Conservation (phyloP, 2,888 invertebrate species). For the Mimas tiliae region DNA sequence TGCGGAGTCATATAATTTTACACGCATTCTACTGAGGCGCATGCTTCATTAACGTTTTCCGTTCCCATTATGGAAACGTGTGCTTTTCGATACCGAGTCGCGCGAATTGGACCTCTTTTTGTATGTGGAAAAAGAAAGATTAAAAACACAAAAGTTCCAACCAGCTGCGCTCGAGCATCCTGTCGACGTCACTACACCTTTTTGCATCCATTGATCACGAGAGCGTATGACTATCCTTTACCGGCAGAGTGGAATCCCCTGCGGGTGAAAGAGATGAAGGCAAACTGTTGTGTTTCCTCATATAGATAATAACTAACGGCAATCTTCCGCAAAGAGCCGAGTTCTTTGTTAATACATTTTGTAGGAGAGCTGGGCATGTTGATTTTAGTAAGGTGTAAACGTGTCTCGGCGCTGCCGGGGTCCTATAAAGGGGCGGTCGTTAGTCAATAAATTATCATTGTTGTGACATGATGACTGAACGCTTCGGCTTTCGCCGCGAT, state of each 20-base stretch:
- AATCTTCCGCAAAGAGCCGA: slow-evolving; percentile 71
- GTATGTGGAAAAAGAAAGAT: slow-evolving; percentile 60
- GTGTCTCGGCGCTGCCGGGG: slow-evolving; percentile 47
- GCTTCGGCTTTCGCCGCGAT: slow-evolving; percentile 43
- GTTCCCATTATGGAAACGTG: slow-evolving; percentile 76
- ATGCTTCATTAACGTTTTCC: slow-evolving; percentile 78
- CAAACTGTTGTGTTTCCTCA: slow-evolving; percentile 48
- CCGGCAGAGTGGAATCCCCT: slow-evolving; percentile 37
- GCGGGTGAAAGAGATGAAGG: slow-evolving; percentile 59
- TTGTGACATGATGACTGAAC: slow-evolving; percentile 63
- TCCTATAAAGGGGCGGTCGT: slow-evolving; percentile 55
- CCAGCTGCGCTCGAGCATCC: slow-evolving; percentile 83
- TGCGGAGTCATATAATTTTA: slow-evolving; percentile 61
- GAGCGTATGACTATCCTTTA: slow-evolving; percentile 61
- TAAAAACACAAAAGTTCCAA: slow-evolving; percentile 76
- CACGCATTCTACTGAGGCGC: slow-evolving; percentile 58
- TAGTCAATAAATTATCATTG: slow-evolving; percentile 70
- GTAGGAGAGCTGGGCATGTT: slow-evolving; percentile 55
- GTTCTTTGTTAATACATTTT: slow-evolving; percentile 69
- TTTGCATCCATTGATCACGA: slow-evolving; percentile 72
- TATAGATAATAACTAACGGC: slow-evolving; percentile 74
- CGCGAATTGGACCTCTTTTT: slow-evolving; percentile 80
- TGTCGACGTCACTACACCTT: slow-evolving; percentile 78
- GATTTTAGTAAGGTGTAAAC: slow-evolving; percentile 61
- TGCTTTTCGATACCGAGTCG: slow-evolving; percentile 68